These are phyloP conservation scores for Chrysolina oricalcia DNA, from an alignment of 2,888 invertebrate genomes.

Conservation along the genomic window DNA sequence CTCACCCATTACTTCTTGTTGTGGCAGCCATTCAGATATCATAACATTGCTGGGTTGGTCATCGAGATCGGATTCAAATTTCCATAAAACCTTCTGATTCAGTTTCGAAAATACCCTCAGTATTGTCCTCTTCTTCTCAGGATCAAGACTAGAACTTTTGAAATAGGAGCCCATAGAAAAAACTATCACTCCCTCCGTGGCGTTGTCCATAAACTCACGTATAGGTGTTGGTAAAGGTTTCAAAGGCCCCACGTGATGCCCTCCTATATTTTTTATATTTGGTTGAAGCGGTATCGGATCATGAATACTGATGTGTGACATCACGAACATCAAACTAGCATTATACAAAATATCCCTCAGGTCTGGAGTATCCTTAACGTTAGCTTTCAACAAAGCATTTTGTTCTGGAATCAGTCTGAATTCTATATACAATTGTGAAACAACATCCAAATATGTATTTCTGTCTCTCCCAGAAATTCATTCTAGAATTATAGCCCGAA, in stretches of 20 bases:
- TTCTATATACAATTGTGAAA: conserved; percentile 30
- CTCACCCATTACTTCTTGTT: conserved; percentile 63
- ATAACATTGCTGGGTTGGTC: conserved; percentile 69
- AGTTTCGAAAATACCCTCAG: conserved; percentile 75
- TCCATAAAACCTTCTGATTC: conserved; percentile 80
- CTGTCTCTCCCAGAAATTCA: conserved; percentile 73
- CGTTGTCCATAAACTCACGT: conserved; percentile 73
- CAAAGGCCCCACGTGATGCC: conserved; percentile 70
- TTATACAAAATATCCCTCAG: conserved; percentile 59
- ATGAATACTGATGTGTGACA: conserved; percentile 73
- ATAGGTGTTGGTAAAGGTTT: conserved; percentile 69
- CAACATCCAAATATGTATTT: conserved; percentile 69
- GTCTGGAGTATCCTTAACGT: conserved; percentile 58
- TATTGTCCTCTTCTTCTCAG: conserved; percentile 73
- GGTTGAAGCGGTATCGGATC: conserved; percentile 74
- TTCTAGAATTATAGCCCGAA: conserved; percentile 67
- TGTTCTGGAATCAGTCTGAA: conserved; percentile 45
- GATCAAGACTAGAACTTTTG: conserved; percentile 74
- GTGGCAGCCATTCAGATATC: conserved; percentile 65
- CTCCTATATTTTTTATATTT: conserved; percentile 76
- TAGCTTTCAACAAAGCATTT: conserved; percentile 56
- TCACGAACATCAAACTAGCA: conserved; percentile 61
- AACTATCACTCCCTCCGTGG: conserved; percentile 75
- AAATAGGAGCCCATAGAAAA: conserved; percentile 78
- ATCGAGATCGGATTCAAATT: conserved; percentile 73